These are phyloP conservation scores for Remorina albescens DNA, from an alignment of 2,797 vertebrate genomes.

Conservation along the genomic window DNA sequence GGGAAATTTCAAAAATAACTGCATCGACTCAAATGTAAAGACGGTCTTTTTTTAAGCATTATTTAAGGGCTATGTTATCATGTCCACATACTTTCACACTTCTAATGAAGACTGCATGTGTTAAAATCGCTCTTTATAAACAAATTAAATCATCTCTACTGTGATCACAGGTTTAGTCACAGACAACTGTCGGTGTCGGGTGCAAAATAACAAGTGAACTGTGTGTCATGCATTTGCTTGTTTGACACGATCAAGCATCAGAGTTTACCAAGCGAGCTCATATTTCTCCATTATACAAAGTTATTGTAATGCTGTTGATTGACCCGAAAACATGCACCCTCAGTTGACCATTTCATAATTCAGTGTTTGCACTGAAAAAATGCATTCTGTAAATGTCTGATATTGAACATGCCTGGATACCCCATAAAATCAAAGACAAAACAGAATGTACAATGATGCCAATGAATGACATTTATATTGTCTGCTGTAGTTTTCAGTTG, in stretches of 20 bases:
- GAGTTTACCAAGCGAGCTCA: neutral
- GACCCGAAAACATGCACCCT: neutral
- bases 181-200: neutral
- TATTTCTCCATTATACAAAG: neutral
- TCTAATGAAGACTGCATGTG: neutral
- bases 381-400: neutral
- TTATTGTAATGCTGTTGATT: constrained; percentile 2
- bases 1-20: neutral
- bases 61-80: neutral
- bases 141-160: neutral
- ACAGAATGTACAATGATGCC: no score
- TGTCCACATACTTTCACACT: neutral
- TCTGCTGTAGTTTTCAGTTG: no score
- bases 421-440: neutral
- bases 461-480: no score
- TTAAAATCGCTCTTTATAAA: neutral
- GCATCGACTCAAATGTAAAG: neutral
- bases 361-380: neutral
- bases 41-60: no score
- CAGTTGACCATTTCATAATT: neutral
- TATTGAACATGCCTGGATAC: no score
- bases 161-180: neutral
- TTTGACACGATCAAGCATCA: neutral
- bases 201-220: neutral
- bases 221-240: neutral